Percentiles rank a stretch among this genome's conserved stretches.
These are phyloP conservation scores for Netelia melanura DNA, from an alignment of 2,888 invertebrate genomes.

Conservation along the genomic window DNA sequence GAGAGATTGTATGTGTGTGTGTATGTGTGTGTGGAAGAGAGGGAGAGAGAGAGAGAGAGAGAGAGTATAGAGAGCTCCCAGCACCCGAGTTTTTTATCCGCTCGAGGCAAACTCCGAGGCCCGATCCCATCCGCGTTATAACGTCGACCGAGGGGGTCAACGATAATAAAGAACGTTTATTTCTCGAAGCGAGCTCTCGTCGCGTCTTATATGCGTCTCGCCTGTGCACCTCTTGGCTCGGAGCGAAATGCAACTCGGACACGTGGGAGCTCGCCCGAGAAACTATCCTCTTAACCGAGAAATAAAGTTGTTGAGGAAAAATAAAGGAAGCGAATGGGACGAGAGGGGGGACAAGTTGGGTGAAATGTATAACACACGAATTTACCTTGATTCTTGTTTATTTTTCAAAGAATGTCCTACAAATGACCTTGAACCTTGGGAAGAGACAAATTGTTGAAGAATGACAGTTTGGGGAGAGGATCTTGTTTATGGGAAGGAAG, in stretches of 20 bases:
- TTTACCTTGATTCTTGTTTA: background rate
- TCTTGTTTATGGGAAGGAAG: too few relatives aligned
- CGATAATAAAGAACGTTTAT: slow-evolving; percentile 70
- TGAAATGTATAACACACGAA: background rate
- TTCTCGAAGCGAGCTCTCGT: slow-evolving; percentile 69
- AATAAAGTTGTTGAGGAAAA: slow-evolving; percentile 55
- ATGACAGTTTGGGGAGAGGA: too few relatives aligned
- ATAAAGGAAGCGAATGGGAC: slow-evolving; percentile 21
- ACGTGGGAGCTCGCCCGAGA: slow-evolving; percentile 27
- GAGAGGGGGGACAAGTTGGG: background rate
- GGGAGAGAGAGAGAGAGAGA: slow-evolving; percentile 5
- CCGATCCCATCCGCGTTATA: slow-evolving; percentile 66
- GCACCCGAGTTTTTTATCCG: slow-evolving; percentile 64
- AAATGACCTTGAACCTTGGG: too few relatives aligned
- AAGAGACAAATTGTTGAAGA: too few relatives aligned
- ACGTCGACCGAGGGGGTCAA: slow-evolving; percentile 69
- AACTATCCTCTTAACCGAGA: slow-evolving; percentile 33
- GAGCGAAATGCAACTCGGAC: slow-evolving; percentile 51
- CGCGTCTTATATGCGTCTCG: slow-evolving; percentile 61
- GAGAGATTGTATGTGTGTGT: background rate
- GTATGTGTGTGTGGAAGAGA: background rate
- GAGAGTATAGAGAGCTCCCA: slow-evolving; percentile 68
- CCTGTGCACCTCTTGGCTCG: slow-evolving; percentile 49
- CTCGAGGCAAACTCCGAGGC: slow-evolving; percentile 67
- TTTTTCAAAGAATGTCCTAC: too few relatives aligned